phyloP scores from a whole-genome alignment of 2,113 vertebrate species.

The Heptranchias perlo region DNA sequence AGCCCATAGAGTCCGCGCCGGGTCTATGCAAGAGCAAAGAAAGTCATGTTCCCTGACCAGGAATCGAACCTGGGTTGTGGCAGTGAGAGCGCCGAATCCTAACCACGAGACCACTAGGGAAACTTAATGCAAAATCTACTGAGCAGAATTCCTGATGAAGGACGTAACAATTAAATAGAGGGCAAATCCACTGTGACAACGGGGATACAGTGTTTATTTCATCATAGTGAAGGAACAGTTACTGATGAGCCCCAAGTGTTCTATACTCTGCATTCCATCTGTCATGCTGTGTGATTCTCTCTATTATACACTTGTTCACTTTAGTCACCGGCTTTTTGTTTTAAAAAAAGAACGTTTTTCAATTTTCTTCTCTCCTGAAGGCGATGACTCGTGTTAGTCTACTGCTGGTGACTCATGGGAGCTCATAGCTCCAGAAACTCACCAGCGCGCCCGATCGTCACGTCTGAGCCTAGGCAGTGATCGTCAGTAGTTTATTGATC shows the following conservation, averaged over 20 bases:
- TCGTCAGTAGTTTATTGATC: background rate
- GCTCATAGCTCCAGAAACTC: background rate
- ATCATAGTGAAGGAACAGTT: background rate
- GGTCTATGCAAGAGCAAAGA: no score
- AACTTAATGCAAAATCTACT: background rate
- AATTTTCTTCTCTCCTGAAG: background rate
- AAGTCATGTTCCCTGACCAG: no score
- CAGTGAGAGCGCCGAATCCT: no score
- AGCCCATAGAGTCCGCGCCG: no score
- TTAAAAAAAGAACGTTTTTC: no score
- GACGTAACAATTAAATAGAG: background rate
- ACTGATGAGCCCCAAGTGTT: slow-evolving; percentile 2
- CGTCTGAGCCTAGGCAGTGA: background rate
- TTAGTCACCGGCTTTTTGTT: background rate
- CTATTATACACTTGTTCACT: background rate
- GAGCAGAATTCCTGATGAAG: no score
- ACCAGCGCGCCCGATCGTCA: background rate
- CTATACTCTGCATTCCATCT: slow-evolving; percentile 8
- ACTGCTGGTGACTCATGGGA: background rate
- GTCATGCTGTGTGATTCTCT: background rate
- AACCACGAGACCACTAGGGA: no score
- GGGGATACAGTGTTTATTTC: background rate
- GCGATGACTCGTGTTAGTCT: background rate
- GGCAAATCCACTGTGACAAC: background rate
- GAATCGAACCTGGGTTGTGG: no score